Conservation (phyloP, 2,888 invertebrate species). For the Calameuta idolon region DNA sequence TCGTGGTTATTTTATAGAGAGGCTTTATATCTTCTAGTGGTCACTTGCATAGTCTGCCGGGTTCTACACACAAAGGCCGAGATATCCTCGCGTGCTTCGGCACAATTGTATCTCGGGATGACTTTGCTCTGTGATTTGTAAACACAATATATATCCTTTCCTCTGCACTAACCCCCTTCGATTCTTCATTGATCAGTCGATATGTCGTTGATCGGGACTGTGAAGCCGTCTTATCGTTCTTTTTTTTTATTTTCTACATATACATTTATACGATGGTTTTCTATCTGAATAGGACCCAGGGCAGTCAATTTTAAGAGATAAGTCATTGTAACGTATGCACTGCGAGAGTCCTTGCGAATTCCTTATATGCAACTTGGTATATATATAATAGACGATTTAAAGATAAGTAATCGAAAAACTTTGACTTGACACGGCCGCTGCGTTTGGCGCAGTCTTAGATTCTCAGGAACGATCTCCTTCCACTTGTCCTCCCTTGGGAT, state of each 20-base stretch:
- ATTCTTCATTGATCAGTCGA: not conserved
- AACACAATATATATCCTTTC: slow-evolving; percentile 12
- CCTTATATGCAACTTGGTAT: not conserved
- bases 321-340: not conserved
- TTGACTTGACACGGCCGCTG: slow-evolving; percentile 38
- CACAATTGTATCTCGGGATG: slow-evolving; percentile 34
- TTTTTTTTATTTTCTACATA: not conserved
- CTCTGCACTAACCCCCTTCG: not conserved
- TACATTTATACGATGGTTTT: not conserved
- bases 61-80: not conserved
- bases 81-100: slow-evolving; percentile 39
- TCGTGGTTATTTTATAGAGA: slow-evolving; percentile 28
- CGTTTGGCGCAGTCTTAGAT: slow-evolving; percentile 50
- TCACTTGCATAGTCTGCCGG: not conserved
- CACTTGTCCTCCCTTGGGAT: slow-evolving; percentile 33
- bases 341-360: not conserved
- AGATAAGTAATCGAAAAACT: slow-evolving; percentile 11
- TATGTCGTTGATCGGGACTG: not conserved
- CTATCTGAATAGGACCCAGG: not conserved
- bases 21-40: not conserved
- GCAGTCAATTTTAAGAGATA: not conserved
- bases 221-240: not conserved
- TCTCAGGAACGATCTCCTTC: slow-evolving; percentile 30
- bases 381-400: slow-evolving; percentile 26
- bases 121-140: slow-evolving; percentile 23